phyloP scores from a whole-genome alignment of 2,113 vertebrate genomes.

The Uria aalge region DNA sequence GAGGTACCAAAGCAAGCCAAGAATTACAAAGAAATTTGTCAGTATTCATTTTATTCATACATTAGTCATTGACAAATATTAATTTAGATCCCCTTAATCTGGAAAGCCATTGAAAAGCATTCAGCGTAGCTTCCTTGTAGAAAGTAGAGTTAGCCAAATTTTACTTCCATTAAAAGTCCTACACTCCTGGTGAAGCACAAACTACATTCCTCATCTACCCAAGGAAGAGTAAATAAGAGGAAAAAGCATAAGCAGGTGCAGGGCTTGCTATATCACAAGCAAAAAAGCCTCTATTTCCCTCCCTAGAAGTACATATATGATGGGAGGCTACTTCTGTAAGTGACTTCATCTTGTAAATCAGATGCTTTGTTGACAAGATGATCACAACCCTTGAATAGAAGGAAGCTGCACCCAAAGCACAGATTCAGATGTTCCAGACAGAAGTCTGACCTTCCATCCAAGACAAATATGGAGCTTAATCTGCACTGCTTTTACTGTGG shows the following conservation, averaged over 20 bases:
- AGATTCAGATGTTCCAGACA: constrained; percentile 57
- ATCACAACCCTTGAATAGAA: constrained; percentile 68
- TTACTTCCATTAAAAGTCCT: not conserved
- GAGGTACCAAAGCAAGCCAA: not conserved
- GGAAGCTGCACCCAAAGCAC: constrained; percentile 78
- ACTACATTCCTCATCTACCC: not conserved
- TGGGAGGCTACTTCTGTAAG: not conserved
- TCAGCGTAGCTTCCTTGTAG: not conserved
- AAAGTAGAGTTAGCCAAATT: not conserved
- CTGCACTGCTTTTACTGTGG: not conserved
- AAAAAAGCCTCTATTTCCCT: not conserved
- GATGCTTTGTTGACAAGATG: constrained; percentile 52
- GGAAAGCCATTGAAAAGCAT: not conserved
- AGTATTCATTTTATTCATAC: not conserved
- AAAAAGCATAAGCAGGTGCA: not conserved
- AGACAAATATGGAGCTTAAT: constrained; percentile 66
- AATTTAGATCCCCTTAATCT: not conserved
- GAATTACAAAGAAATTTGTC: not conserved
- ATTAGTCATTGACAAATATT: not conserved
- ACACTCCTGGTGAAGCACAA: not conserved
- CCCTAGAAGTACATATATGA: not conserved
- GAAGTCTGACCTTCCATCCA: constrained; percentile 52
- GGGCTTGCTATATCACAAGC: not conserved
- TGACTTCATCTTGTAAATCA: constrained; percentile 15
- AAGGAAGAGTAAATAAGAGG: not conserved